Evolutionary conservation across 2,113 vertebrate species (phyloP).

Genomic region (Atherinomorus stipes): DNA sequence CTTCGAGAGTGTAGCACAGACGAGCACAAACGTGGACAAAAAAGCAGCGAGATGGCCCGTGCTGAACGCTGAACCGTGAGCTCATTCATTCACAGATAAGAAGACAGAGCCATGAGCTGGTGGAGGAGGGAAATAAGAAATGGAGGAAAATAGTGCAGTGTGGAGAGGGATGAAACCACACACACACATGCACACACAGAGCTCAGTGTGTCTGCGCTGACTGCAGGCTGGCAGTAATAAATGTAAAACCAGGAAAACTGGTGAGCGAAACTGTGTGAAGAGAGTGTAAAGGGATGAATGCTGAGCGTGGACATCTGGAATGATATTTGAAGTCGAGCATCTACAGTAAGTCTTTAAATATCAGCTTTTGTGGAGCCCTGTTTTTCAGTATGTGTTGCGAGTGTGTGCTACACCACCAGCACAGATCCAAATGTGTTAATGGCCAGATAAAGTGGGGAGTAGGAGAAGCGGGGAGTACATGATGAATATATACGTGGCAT

Average conservation of each 20-base stretch:
- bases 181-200: slow-evolving; percentile 11
- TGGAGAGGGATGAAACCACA: slow-evolving; percentile 15
- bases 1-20: slow-evolving; percentile 46
- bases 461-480: not conserved
- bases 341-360: slow-evolving; percentile 4
- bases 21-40: slow-evolving; percentile 10
- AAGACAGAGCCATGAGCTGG: slow-evolving; percentile 38
- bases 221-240: slow-evolving; percentile 73
- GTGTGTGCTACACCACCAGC: slow-evolving; percentile 2
- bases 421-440: slow-evolving; percentile 22
- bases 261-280: slow-evolving; percentile 55
- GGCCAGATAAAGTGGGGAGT: slow-evolving; percentile 17
- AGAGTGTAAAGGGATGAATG: slow-evolving; percentile 34
- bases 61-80: slow-evolving; percentile 51
- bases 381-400: not conserved
- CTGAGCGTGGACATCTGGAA: slow-evolving; percentile 38
- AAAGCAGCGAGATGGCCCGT: slow-evolving; percentile 18
- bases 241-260: slow-evolving; percentile 71
- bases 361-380: slow-evolving; percentile 18
- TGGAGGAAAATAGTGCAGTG: slow-evolving; percentile 36
- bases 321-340: slow-evolving; percentile 25
- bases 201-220: slow-evolving; percentile 49
- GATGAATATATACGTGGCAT: not conserved
- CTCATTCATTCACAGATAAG: slow-evolving; percentile 70
- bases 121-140: slow-evolving; percentile 47